phyloP scores from a whole-genome alignment of 2,888 invertebrate genomes.

The Seira ritae region DNA sequence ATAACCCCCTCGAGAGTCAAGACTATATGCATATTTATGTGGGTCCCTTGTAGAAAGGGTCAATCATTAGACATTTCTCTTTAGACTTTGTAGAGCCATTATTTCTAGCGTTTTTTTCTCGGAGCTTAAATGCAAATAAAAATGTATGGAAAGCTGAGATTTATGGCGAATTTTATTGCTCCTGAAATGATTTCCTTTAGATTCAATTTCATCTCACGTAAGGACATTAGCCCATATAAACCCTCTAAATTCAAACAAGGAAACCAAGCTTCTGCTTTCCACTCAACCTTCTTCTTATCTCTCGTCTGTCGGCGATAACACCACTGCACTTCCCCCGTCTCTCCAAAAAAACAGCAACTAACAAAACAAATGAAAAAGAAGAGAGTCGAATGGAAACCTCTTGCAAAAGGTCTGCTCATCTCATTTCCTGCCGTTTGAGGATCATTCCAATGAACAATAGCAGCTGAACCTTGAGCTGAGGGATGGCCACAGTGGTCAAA shows the following conservation, averaged over 20 bases:
- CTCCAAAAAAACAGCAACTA: not conserved
- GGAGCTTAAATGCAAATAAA: constrained; percentile 48
- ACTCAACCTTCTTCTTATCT: too few species aligned
- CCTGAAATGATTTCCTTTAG: constrained; percentile 48
- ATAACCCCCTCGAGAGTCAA: too few species aligned
- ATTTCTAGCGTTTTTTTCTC: constrained; percentile 40
- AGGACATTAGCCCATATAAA: too few species aligned
- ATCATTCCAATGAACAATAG: too few species aligned
- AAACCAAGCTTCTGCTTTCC: too few species aligned
- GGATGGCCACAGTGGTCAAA: too few species aligned
- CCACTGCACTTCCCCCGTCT: not conserved
- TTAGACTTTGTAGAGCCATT: constrained; percentile 35
- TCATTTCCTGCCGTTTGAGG: not conserved
- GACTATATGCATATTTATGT: too few species aligned
- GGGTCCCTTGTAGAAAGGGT: too few species aligned
- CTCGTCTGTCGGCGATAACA: too few species aligned
- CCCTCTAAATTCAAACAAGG: too few species aligned
- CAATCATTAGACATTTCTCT: constrained; percentile 47
- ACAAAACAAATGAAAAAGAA: not conserved
- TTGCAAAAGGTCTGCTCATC: constrained; percentile 9
- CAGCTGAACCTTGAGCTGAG: too few species aligned
- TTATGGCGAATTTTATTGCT: constrained; percentile 49
- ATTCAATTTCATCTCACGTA: constrained; percentile 59
- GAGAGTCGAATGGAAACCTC: too few species aligned
- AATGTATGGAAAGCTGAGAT: constrained; percentile 52